Conservation (phyloP, 2,113 vertebrate genomes). For the Oceanodroma tethys region DNA sequence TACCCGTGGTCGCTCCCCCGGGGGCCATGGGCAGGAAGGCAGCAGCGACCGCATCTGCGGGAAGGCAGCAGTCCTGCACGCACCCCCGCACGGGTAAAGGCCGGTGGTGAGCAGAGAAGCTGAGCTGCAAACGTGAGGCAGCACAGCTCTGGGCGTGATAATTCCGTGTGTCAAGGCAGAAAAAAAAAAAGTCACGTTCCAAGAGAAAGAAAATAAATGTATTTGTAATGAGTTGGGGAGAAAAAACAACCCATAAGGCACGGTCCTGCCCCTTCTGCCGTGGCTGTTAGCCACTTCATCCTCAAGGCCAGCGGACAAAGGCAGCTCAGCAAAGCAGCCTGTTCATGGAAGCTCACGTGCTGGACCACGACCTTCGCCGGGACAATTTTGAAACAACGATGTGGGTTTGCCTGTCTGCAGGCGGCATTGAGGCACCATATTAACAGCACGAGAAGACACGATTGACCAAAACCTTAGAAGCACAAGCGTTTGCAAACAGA, state of each 20-base stretch:
- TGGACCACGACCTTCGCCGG: background rate
- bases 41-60: rapidly evolving
- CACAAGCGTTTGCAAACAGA: background rate
- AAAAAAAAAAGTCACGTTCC: background rate
- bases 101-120: background rate
- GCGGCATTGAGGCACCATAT: background rate
- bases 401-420: background rate
- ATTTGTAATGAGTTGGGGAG: background rate
- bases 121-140: background rate
- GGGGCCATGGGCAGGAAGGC: rapidly evolving
- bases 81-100: rapidly evolving
- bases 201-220: background rate
- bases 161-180: background rate
- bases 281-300: background rate
- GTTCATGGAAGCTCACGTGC: background rate
- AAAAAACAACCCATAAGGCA: background rate
- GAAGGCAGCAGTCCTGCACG: background rate
- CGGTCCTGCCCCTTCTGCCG: background rate
- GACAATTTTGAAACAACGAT: background rate
- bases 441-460: background rate
- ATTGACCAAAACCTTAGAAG: background rate
- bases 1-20: rapidly evolving
- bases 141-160: background rate
- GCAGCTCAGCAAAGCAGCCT: background rate
- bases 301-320: background rate